phyloP scores from a whole-genome alignment of 64 coral and sea anemone genomes.

The Dendronephthya gigantea region DNA sequence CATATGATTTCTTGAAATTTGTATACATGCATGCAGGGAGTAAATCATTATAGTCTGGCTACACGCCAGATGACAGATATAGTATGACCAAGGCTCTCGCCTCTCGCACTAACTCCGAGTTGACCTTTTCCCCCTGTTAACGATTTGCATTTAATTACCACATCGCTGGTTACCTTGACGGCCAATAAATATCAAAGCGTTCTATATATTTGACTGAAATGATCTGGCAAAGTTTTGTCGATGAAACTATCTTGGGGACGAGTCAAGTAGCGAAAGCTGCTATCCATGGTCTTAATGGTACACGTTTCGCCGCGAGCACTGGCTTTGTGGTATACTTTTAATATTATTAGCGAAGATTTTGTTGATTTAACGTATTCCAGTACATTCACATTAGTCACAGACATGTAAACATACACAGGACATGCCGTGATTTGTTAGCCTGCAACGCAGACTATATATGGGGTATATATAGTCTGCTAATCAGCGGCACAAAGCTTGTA shows the following conservation, averaged over 20 bases:
- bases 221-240: conserved; percentile 96
- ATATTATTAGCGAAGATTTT: not conserved
- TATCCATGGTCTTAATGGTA: conserved; percentile 79
- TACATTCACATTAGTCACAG: not conserved
- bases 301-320: conserved; percentile 58
- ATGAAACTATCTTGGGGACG: conserved; percentile 84
- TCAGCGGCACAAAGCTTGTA: too few species aligned
- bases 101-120: too few species aligned
- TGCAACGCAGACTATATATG: too few species aligned
- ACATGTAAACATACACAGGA: too few species aligned
- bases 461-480: too few species aligned
- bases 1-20: too few species aligned
- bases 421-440: too few species aligned
- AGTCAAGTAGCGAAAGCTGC: conserved; percentile 87
- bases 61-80: too few species aligned
- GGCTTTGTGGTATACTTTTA: conserved; percentile 72
- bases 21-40: too few species aligned
- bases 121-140: not conserved
- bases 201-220: conserved; percentile 28
- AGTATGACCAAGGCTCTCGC: too few species aligned
- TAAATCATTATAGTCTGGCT: too few species aligned
- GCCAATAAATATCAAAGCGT: not conserved
- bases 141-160: not conserved
- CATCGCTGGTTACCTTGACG: not conserved
- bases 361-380: not conserved